Evolutionary conservation across 2,797 vertebrate species (phyloP), one percentile per base, ranked within the genome.

Genomic region (Urophycis tenuis): DNA sequence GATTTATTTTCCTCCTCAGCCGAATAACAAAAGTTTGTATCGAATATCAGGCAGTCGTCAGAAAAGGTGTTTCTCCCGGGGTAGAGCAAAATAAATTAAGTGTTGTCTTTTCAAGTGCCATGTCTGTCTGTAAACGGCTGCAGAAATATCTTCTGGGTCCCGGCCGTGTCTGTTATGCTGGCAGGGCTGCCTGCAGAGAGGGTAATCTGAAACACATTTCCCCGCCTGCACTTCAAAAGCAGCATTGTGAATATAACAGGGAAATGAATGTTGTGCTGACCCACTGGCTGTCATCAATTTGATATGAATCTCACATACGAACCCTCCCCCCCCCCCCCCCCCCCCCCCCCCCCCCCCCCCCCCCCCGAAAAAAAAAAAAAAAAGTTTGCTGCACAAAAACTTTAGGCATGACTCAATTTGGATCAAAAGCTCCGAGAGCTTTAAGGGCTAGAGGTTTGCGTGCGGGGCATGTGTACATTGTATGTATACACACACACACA

Each of bases 221-320:
- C 29, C 78, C 74, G 11, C 74, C 53, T 76, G 14, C 79, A 75
- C 72, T 69, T 77, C 77, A 77, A 73, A 69, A 74, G 34, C 31
- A n/a, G 25, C 73, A 72, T 81, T 75, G 6, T 64, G 72, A 64
- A 36, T 33, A 32, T 49, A 53, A 69, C 67, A 78, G 67, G 78
- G 77, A 67, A 76, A 79, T 75, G 19, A 77, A 70, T 76, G 33
- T 39, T 30, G 30, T 64, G 64, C 73, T 73, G 36, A 78, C 34
- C 32, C 41, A 36, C 60, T 74, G 1, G n/a, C 67, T 77, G 60
- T 36, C 49, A 53, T 39, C 49, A 67, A 74, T 74, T 81, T 79
- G 74, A 79, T 78, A 81, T 83, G 74, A 83, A 84, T 83, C 74
- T 84, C 79, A 81, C 82, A 79, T 75, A 70, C 81, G 82, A 41